Percentiles rank a stretch among this genome's conserved stretches.
These are phyloP conservation scores for Cheilosia grossa DNA, from an alignment of 2,888 invertebrate species.

Conservation along the genomic window DNA sequence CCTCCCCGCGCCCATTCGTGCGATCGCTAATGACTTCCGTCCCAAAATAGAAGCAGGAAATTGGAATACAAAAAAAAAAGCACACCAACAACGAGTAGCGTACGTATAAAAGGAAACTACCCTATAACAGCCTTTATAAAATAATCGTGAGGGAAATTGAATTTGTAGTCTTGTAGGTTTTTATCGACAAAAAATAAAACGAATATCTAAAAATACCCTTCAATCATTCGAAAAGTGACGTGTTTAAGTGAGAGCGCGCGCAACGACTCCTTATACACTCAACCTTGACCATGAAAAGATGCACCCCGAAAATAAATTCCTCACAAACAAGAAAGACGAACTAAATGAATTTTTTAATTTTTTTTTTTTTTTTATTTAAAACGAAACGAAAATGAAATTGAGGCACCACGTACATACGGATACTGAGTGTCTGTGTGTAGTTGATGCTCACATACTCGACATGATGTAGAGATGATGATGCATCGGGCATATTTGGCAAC, in stretches of 20 bases:
- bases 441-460: conserved; percentile 33
- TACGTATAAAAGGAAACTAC: conserved; percentile 23
- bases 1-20: conserved; percentile 13
- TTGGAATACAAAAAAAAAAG: conserved; percentile 31
- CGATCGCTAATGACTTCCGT: conserved; percentile 64
- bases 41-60: conserved; percentile 71
- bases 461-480: conserved; percentile 66
- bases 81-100: too few species aligned
- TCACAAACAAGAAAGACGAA: background rate
- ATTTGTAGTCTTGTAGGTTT: conserved; percentile 23
- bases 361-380: background rate
- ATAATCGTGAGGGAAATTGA: conserved; percentile 51
- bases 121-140: conserved; percentile 36
- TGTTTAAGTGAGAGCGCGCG: conserved; percentile 18
- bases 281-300: conserved; percentile 72
- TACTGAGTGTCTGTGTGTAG: conserved; percentile 8
- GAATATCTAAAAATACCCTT: conserved; percentile 31
- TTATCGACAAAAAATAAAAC: conserved; percentile 28
- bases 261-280: conserved; percentile 11
- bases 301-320: conserved; percentile 60
- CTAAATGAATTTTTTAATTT: conserved; percentile 4
- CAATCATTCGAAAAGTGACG: conserved; percentile 44
- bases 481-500: conserved; percentile 68
- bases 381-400: conserved; percentile 63
- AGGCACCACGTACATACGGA: background rate